These are phyloP conservation scores for Scrobipalpa costella DNA, from an alignment of 2,888 invertebrate species.

Conservation along the genomic window DNA sequence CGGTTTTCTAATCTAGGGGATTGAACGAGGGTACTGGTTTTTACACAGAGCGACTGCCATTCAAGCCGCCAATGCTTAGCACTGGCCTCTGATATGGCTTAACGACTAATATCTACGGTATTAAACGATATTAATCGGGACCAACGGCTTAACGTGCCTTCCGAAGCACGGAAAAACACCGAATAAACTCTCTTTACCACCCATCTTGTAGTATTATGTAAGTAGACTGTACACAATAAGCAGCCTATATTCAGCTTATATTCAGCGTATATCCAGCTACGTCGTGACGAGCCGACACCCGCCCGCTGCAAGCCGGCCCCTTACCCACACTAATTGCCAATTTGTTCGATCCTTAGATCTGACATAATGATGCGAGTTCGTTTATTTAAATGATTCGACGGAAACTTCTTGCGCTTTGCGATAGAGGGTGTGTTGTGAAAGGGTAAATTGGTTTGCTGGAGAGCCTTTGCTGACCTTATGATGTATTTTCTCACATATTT, in stretches of 20 bases:
- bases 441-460: not conserved
- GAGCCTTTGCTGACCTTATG: too few relatives aligned
- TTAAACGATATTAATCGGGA: too few relatives aligned
- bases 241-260: not conserved
- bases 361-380: constrained; percentile 79
- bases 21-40: too few relatives aligned
- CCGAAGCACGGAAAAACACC: too few relatives aligned
- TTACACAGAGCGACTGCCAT: too few relatives aligned
- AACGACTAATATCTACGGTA: too few relatives aligned
- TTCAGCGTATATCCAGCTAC: not conserved
- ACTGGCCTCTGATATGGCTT: too few relatives aligned
- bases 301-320: constrained; percentile 48
- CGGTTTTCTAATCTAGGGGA: too few relatives aligned
- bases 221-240: not conserved
- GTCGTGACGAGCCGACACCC: constrained; percentile 30
- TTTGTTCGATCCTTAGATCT: constrained; percentile 80
- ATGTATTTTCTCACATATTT: too few relatives aligned
- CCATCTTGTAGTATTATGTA: not conserved
- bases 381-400: constrained; percentile 80
- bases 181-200: too few relatives aligned
- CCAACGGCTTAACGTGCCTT: too few relatives aligned
- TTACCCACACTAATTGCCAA: constrained; percentile 76
- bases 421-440: constrained; percentile 24
- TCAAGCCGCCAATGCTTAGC: too few relatives aligned
- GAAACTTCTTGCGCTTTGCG: constrained; percentile 65